Conservation (phyloP, 2,797 vertebrate genomes). For the Sandelia bainsii region DNA sequence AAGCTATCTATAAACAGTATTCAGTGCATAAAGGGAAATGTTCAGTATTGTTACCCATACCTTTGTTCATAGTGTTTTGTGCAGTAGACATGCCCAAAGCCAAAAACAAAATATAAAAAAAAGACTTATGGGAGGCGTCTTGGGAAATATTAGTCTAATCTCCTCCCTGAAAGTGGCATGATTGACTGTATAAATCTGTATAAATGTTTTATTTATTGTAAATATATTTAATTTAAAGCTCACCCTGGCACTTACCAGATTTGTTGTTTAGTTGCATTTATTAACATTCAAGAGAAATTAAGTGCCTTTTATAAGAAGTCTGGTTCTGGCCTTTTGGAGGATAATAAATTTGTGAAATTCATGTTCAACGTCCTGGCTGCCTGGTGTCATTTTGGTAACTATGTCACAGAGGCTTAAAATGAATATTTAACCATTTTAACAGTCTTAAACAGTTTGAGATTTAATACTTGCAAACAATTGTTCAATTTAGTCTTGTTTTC, state of each 20-base stretch:
- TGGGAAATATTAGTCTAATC: constrained; percentile 59
- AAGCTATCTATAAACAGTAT: constrained; percentile 74
- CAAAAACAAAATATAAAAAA: constrained; percentile 12
- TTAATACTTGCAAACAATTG: constrained; percentile 37
- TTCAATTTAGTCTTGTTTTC: constrained; percentile 38
- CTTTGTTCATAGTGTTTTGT: constrained; percentile 69
- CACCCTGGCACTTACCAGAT: constrained; percentile 67
- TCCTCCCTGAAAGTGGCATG: constrained; percentile 66
- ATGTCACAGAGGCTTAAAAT: not conserved
- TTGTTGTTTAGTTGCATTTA: constrained; percentile 75
- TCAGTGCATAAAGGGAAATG: constrained; percentile 75
- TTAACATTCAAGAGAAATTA: constrained; percentile 75
- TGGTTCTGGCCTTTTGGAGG: constrained; percentile 72
- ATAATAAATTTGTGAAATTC: constrained; percentile 84
- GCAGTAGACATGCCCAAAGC: constrained; percentile 62
- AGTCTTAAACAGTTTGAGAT: constrained; percentile 24
- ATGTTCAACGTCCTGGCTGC: constrained; percentile 53
- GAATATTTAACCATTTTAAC: constrained; percentile 31
- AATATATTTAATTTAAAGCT: constrained; percentile 88
- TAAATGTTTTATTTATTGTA: constrained; percentile 86
- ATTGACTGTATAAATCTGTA: constrained; percentile 80
- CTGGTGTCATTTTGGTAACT: constrained; percentile 30
- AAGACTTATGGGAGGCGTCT: constrained; percentile 52
- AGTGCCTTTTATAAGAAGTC: constrained; percentile 82
- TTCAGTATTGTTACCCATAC: constrained; percentile 75